Percentiles rank a stretch among this genome's conserved stretches.
Conservation (phyloP, 2,113 vertebrate genomes). For the Colinus virginianus region DNA sequence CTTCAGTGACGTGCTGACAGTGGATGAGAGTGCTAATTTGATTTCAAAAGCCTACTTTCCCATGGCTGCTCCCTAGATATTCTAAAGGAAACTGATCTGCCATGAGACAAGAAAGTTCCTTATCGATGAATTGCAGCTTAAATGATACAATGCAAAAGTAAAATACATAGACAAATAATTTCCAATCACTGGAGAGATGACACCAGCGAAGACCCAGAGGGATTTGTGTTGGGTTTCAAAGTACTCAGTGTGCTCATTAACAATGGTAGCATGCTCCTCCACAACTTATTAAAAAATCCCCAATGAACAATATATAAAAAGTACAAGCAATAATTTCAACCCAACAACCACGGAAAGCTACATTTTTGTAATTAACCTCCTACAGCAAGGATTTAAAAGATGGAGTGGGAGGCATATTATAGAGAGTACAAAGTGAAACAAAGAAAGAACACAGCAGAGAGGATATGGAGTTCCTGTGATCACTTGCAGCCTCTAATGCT, state of each 20-base stretch:
- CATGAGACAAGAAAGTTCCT: background rate
- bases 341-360: slow-evolving; percentile 28
- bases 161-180: background rate
- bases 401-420: slow-evolving; percentile 55
- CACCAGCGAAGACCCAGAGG: background rate
- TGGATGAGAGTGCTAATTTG: background rate
- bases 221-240: background rate
- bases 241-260: background rate
- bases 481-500: background rate
- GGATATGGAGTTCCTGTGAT: background rate
- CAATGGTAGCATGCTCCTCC: background rate
- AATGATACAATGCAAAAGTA: background rate
- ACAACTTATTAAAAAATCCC: slow-evolving; percentile 1
- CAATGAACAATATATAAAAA: slow-evolving; percentile 6
- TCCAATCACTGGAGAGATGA: background rate
- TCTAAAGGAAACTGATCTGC: background rate
- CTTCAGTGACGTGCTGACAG: background rate
- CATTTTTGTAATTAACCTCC: slow-evolving; percentile 64
- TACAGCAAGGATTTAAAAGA: slow-evolving; percentile 60
- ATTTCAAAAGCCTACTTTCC: background rate
- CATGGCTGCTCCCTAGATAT: background rate
- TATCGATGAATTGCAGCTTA: background rate
- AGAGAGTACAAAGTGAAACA: slow-evolving; percentile 16
- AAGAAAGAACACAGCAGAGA: background rate
- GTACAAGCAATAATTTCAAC: background rate